Conservation (phyloP, 2,797 vertebrate species). For the Acomys russatus region DNA sequence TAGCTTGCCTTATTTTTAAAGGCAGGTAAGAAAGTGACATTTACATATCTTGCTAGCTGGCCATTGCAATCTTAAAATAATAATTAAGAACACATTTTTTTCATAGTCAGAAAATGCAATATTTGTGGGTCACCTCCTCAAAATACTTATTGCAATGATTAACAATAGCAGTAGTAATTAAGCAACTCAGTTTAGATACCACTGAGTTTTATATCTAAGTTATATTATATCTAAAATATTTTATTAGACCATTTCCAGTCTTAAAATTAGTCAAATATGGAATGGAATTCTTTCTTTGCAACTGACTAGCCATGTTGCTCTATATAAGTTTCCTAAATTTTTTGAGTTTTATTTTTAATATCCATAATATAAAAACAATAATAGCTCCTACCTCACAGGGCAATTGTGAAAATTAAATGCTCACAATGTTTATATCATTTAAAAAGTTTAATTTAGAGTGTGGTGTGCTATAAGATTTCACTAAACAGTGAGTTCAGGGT, state of each 20-base stretch:
- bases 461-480: neutral
- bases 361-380: constrained; percentile 48
- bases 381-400: neutral
- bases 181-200: neutral
- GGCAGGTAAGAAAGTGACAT: too few species aligned
- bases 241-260: neutral
- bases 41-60: too few species aligned
- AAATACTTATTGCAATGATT: neutral
- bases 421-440: neutral
- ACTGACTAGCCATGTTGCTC: neutral
- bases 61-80: too few species aligned
- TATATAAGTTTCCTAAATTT: neutral
- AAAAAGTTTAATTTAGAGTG: constrained; percentile 33
- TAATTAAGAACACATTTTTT: too few species aligned
- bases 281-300: neutral
- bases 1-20: too few species aligned
- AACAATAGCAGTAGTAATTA: neutral
- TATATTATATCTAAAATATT: neutral
- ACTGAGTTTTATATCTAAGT: neutral
- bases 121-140: too few species aligned
- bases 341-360: neutral
- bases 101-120: too few species aligned
- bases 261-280: neutral
- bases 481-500: neutral
- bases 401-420: constrained; percentile 48